phyloP scores from a whole-genome alignment of 2,113 vertebrate genomes.

The Elephas maximus region DNA sequence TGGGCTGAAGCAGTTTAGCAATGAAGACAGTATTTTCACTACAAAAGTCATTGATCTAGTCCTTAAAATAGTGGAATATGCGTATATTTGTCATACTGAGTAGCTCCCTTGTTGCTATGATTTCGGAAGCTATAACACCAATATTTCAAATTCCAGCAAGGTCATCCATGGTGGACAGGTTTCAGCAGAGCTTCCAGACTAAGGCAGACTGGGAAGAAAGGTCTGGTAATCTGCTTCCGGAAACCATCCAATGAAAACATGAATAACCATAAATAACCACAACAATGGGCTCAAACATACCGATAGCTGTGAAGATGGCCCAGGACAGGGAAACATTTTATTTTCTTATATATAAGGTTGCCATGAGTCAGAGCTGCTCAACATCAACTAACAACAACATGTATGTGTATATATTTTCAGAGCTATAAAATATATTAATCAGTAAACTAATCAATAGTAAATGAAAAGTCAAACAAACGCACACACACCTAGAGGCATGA shows the following conservation, averaged over 20 bases:
- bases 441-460: neutral
- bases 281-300: neutral
- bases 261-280: neutral
- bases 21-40: neutral
- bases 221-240: neutral
- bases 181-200: neutral
- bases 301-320: neutral
- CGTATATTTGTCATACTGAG: neutral
- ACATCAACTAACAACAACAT: neutral
- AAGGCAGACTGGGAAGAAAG: neutral
- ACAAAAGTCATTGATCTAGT: neutral
- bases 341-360: neutral
- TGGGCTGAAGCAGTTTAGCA: neutral
- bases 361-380: neutral
- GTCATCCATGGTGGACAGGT: neutral
- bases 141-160: neutral
- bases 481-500: neutral
- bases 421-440: neutral
- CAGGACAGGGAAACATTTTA: neutral
- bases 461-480: neutral
- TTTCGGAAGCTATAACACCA: neutral
- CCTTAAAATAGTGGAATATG: neutral
- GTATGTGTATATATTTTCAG: neutral
- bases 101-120: neutral
- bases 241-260: neutral